Percentiles rank a stretch among this genome's conserved stretches.
Conservation (phyloP, 2,888 invertebrate species). For the Phorcus lineatus region DNA sequence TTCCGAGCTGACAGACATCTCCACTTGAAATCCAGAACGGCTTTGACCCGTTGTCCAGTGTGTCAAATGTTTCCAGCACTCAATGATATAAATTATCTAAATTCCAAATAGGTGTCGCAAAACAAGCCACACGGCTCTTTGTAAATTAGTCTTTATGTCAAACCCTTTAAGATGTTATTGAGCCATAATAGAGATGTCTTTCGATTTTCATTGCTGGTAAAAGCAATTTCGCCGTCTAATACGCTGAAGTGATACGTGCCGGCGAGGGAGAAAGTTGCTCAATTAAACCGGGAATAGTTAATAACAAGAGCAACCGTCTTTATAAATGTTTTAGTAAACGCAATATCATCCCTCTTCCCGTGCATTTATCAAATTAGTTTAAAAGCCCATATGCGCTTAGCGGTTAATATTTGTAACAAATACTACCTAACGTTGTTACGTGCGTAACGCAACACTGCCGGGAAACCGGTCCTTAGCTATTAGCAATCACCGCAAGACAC, state of each 20-base stretch:
- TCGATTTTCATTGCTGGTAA: conserved; percentile 1
- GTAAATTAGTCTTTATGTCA: conserved; percentile 15
- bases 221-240: conserved; percentile 6
- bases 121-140: neutral
- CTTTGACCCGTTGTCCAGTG: neutral
- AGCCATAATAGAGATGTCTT: conserved; percentile 14
- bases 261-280: neutral
- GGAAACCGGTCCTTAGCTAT: too few relatives aligned
- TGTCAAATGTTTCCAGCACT: neutral
- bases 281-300: conserved; percentile 3
- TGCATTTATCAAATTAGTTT: conserved; percentile 20
- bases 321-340: conserved; percentile 14
- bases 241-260: neutral
- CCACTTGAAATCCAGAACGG: too few relatives aligned
- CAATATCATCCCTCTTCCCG: neutral
- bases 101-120: conserved; percentile 10
- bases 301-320: neutral
- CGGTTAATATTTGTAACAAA: conserved; percentile 17
- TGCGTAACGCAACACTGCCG: too few relatives aligned
- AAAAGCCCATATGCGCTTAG: conserved; percentile 16
- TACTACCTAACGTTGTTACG: neutral
- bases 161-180: conserved; percentile 10
- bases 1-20: neutral
- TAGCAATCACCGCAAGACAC: too few relatives aligned
- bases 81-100: conserved; percentile 15